A percentile compares a stretch with the other conserved stretches of the same genome.
These are phyloP conservation scores for Caenorhabditis drosophilae DNA, from an alignment of 2,888 invertebrate genomes.

Conservation along the genomic window DNA sequence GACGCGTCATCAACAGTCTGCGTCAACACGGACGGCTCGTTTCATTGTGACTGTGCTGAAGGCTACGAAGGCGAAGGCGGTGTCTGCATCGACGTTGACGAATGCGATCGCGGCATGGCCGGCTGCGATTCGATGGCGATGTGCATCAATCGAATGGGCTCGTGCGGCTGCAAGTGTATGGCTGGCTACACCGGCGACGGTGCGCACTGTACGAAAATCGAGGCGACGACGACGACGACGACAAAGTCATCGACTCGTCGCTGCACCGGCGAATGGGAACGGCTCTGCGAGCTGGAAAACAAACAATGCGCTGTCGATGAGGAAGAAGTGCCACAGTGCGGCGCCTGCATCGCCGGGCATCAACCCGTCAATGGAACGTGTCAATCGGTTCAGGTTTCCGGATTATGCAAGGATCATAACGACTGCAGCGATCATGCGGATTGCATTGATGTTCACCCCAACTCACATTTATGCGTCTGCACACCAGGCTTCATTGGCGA, in stretches of 20 bases:
- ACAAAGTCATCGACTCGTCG: too few species aligned
- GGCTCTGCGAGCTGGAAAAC: slow-evolving; percentile 58
- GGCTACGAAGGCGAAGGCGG: slow-evolving; percentile 83
- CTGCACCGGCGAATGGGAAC: slow-evolving; percentile 59
- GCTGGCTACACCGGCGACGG: slow-evolving; percentile 69
- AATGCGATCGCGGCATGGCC: slow-evolving; percentile 53
- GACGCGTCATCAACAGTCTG: slow-evolving; percentile 77
- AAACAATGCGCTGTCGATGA: slow-evolving; percentile 66
- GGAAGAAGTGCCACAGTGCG: slow-evolving; percentile 66
- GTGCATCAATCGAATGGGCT: slow-evolving; percentile 65
- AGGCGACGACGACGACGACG: not conserved
- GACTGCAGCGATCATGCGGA: slow-evolving; percentile 64
- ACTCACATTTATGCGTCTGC: slow-evolving; percentile 78
- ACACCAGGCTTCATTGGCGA: slow-evolving; percentile 84
- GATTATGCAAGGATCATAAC: slow-evolving; percentile 59
- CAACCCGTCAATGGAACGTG: slow-evolving; percentile 64
- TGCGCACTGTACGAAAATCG: slow-evolving; percentile 37
- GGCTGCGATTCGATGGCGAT: slow-evolving; percentile 55
- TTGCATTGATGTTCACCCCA: slow-evolving; percentile 64
- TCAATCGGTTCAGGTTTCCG: slow-evolving; percentile 54
- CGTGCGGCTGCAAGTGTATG: slow-evolving; percentile 84
- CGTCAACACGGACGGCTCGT: slow-evolving; percentile 87
- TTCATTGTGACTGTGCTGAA: slow-evolving; percentile 83
- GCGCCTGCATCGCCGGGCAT: slow-evolving; percentile 60
- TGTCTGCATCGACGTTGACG: slow-evolving; percentile 57